Evolutionary conservation across 2,888 invertebrate species (phyloP).

Genomic region (Syrista parreyssii): DNA sequence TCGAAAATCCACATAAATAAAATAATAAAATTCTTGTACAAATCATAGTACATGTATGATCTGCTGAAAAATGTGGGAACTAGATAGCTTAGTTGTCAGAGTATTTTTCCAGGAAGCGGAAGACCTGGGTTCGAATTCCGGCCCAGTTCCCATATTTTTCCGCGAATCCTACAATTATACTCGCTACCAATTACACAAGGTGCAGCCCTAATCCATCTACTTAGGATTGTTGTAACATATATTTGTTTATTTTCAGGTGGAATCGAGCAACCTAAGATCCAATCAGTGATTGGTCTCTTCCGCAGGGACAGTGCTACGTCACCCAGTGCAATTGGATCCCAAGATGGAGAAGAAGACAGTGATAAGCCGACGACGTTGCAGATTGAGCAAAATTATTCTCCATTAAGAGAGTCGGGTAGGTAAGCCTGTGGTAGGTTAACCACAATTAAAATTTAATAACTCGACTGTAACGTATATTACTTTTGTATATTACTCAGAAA

Average conservation of each 20-base stretch:
- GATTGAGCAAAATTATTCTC: slow-evolving; percentile 66
- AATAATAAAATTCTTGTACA: not conserved
- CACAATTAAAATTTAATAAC: not conserved
- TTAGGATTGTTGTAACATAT: too few relatives aligned
- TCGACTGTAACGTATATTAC: not conserved
- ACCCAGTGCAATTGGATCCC: slow-evolving; percentile 69
- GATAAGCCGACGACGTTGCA: slow-evolving; percentile 72
- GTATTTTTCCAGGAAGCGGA: too few relatives aligned
- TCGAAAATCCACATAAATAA: not conserved
- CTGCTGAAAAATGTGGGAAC: too few relatives aligned
- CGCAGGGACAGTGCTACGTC: slow-evolving; percentile 85
- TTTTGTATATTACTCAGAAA: not conserved
- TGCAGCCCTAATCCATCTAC: not conserved
- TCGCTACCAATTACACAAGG: not conserved
- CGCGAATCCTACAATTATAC: too few relatives aligned
- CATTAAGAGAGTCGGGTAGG: slow-evolving; percentile 73
- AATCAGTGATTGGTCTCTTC: slow-evolving; percentile 91
- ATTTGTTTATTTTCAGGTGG: slow-evolving; percentile 71
- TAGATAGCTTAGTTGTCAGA: too few relatives aligned
- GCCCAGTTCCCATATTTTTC: too few relatives aligned
- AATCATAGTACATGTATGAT: too few relatives aligned
- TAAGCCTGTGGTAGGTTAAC: slow-evolving; percentile 27
- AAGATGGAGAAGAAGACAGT: slow-evolving; percentile 67
- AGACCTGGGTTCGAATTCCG: too few relatives aligned
- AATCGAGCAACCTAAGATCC: slow-evolving; percentile 86